Evolutionary conservation across 1,140 invertebrate species (phyloP), one percentile per base, ranked within the genome.

Genomic region (Lepidurus couesii): DNA sequence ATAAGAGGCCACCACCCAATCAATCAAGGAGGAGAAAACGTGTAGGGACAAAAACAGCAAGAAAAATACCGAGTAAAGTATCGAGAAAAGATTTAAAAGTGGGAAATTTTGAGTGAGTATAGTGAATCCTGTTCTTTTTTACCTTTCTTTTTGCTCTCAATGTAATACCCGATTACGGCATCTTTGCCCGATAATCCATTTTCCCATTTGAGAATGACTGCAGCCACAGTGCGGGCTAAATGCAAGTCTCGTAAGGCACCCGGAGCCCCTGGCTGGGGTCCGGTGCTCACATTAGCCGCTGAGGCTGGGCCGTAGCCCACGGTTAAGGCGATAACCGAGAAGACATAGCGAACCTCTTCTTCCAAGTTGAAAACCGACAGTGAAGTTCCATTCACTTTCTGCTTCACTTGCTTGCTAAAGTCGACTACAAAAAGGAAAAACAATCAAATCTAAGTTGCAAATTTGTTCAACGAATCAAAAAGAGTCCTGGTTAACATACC

Each of bases 181-280:
- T 91, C 92, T 82, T 90, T 90, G 2, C 94, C 95, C n/a, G 91
- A 91, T 73, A 91, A 88, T 24, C 93, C 92, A 86, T 97, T 97
- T 45, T 89, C 87, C 97, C 97, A 98, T 76, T 91, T 89, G 81
- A 98, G 87, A 82, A 92, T 91, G 45, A 98, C 91, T 82, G 91
- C 92, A 5, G 93, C 92, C n/a, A 92, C 89, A 26, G 93, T 93
- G 85, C 93, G 92, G 11, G 88, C 87, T 5, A 97, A 84, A 21
- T 84, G 87, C 4, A 97, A 88, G 82, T 91, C 90, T 75, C 88
- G 90, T 0, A 93, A 93, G 21, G 90, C 86, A 45, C 89, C 89
- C 21, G 97, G 96, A 0, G 95, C 96, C 45, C 95, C 96, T 83
- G 91, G 85, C 82, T 98, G 96, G n/a, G 96, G 95, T 34, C 96